Conservation (phyloP, 2,113 vertebrate species). For the Cinclus cinclus region DNA sequence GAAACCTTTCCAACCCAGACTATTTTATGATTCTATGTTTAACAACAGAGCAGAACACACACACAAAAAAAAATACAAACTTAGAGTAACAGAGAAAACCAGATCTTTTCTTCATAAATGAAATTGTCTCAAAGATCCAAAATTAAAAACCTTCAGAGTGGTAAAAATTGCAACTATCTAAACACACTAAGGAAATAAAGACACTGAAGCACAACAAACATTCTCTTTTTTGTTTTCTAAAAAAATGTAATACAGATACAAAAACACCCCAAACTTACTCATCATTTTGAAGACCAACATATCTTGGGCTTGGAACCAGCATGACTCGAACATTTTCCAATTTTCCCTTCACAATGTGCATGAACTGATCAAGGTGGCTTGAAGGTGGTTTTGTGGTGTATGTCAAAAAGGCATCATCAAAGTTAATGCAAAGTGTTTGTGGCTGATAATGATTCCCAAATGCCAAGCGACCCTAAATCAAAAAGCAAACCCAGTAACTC, state of each 20-base stretch:
- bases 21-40: not conserved
- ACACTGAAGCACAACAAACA: not conserved
- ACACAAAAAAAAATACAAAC: not conserved
- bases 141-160: not conserved
- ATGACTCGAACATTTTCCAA: constrained; percentile 97
- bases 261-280: constrained; percentile 80
- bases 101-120: not conserved
- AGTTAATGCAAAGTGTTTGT: constrained; percentile 94
- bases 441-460: constrained; percentile 97
- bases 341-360: constrained; percentile 97
- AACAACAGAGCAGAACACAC: not conserved
- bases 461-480: constrained; percentile 87
- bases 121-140: not conserved
- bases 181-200: not conserved
- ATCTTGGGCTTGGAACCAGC: constrained; percentile 95
- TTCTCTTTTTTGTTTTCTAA: not conserved
- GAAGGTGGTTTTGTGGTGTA: constrained; percentile 98
- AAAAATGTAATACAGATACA: not conserved
- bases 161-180: not conserved
- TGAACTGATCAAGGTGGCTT: constrained; percentile 95
- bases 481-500: not conserved
- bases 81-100: not conserved
- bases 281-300: constrained; percentile 93
- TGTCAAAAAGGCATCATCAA: constrained; percentile 95
- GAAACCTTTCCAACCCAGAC: not conserved